A percentile compares a stretch with the other conserved stretches of the same genome.
Evolutionary conservation across 2,888 invertebrate genomes (phyloP).

Genomic region (Nebria brevicollis): DNA sequence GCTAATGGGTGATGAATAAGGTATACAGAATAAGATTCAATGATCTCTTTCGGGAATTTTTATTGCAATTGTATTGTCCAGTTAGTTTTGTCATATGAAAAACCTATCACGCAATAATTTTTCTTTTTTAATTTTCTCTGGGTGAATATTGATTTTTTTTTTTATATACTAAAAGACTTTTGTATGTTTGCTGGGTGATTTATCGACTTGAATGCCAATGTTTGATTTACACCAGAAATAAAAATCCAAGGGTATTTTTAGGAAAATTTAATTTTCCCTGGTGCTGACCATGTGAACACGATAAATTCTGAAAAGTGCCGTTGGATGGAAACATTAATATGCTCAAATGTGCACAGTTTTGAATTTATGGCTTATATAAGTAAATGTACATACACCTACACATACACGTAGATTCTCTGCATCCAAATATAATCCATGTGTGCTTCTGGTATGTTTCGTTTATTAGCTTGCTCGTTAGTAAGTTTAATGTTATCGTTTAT

Average conservation of each 20-base stretch:
- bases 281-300: neutral
- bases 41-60: no score
- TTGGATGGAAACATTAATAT: neutral
- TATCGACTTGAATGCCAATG: neutral
- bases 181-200: conserved; percentile 4
- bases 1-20: no score
- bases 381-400: neutral
- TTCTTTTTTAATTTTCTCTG: conserved; percentile 19
- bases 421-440: neutral
- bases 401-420: neutral
- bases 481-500: neutral
- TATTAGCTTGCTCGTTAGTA: neutral
- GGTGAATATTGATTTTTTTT: no score
- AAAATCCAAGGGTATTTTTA: conserved; percentile 6
- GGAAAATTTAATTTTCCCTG: conserved; percentile 9
- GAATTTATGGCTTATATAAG: neutral
- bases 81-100: no score
- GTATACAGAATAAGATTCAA: no score
- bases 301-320: neutral
- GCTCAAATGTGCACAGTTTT: neutral
- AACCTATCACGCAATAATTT: no score
- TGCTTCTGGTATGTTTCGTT: neutral
- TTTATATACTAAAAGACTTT: neutral
- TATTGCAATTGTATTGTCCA: no score
- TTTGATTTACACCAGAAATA: neutral